Evolutionary conservation across 2,888 invertebrate species (phyloP), one percentile per base, ranked within the genome.

Genomic region (Noctua pronuba): DNA sequence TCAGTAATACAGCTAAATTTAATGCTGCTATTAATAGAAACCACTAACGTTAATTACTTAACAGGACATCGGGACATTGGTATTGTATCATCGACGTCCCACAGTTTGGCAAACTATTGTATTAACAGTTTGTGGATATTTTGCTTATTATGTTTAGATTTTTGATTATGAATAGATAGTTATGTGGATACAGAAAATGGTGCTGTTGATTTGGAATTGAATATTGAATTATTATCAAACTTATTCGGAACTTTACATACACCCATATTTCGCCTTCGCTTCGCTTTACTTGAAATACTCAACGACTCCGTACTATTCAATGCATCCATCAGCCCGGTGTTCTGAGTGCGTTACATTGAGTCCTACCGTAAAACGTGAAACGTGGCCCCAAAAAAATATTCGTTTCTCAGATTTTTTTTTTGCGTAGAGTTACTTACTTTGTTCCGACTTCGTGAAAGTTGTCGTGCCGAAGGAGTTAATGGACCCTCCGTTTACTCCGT

Each of bases 11-110:
- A 72, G 75, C 80, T 85, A 89, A 93, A 93, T 94, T 93, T 92
- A 94, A 93, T 93, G 89, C 90, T 80, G 82, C 93, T 93, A 93
- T 94, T 94, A 94, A 94, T 93, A 92, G 90, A 84, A 89, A 91
- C 90, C 92, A 92, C 92, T 93, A 92, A 82, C 80, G 92, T 91
- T 94, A 93, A 95, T 95, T 92, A 94, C 91, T 92, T 92, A 90
- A 75, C 89, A 88, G 90, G 38, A 82, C 79, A 55, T 41, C 41
- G 66, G 64, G 21, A 75, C 62, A 82, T 77, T 79, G 65, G 67
- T 86, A 85, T 86, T 68, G 82, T 65, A 69, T 77, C 71, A 77
- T 72, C 77, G 64, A 85, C 67, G 65, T 13, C 38, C 73, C n/a
- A 16, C 62, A 49, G 41, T 72, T 66, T 69, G 66, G 41, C 38